Base-by-base conservation (phyloP, 1,140 invertebrate species). In the Parapsyche elsis region DNA sequence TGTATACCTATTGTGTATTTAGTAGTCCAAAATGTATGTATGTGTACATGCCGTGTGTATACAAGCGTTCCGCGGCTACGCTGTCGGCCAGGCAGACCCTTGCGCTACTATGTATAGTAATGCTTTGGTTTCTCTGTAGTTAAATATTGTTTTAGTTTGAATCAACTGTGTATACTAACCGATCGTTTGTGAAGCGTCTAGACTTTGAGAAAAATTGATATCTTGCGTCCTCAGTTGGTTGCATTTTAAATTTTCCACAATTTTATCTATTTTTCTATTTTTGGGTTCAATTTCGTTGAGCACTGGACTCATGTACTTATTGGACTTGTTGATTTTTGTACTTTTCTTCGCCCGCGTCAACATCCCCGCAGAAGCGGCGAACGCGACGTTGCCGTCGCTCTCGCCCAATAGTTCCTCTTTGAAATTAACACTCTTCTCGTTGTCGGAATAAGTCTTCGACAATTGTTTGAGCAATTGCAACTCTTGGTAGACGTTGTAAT, bases 181-280 rank as follows among this genome's bases (percentile, higher is more conserved):
- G 9, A 73, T 75, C 10, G n/a, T 14, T 7, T 75, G 46, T 5
- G 45, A 23, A 57, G 19, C 16, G 9, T 49, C 71, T 45, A 24
- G 12, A 26, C 0, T 73, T 46, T 1, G 71, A 10, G 45, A 19
- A 9, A 24, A 46, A 46, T 49, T 49, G 1, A 46, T 24, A 26
- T 83, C 82, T 44, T 81, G 82, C 14, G 73, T 70, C 44, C 76
- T 83, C 38, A 73, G 53, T 64, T 81, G 82, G 30, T 83, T 83
- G 45, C 80, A 81, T 71, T 83, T 83, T 44, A 83, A 57, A 78
- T 78, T 83, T 71, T 83, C 82, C 0, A 83, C 82, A 24, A 83
- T 83, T 70, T 81, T 81, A 61, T 83, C 82, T 26, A 83, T 83
- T 59, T 83, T 83, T n/a, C 82, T 83, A 76, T 81, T 83, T 26